phyloP scores from a whole-genome alignment of 2,797 vertebrate species.

The Sandelia bainsii region DNA sequence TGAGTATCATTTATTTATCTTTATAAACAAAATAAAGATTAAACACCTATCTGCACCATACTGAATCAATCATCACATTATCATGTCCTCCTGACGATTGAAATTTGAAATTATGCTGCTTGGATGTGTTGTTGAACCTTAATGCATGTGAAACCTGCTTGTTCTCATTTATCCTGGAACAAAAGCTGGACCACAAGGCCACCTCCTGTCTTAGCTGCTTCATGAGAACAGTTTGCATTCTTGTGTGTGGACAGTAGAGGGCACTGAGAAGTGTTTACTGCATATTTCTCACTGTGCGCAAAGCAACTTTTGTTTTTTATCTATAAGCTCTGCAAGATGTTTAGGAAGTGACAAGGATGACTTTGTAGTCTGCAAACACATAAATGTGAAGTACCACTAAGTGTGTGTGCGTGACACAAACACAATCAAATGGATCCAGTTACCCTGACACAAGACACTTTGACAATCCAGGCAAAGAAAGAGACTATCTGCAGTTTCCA shows the following conservation, averaged over 20 bases:
- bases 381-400: background rate
- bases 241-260: conserved; percentile 19
- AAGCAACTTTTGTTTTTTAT: background rate
- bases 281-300: background rate
- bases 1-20: conserved; percentile 1
- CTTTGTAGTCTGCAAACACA: background rate
- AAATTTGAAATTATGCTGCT: too few relatives aligned
- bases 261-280: conserved; percentile 25
- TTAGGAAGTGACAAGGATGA: background rate
- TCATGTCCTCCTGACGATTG: background rate
- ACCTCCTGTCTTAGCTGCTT: conserved; percentile 9
- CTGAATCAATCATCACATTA: background rate
- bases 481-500: too few relatives aligned
- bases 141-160: background rate
- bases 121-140: conserved; percentile 1
- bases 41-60: too few relatives aligned
- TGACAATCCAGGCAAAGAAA: too few relatives aligned
- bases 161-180: conserved; percentile 6
- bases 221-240: background rate
- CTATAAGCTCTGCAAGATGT: conserved; percentile 1
- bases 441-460: too few relatives aligned
- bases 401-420: background rate
- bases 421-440: too few relatives aligned
- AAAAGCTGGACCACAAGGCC: background rate
- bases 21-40: background rate